These are phyloP conservation scores for Meteorus sp. DNA, from an alignment of 1,140 invertebrate genomes.

Conservation along the genomic window DNA sequence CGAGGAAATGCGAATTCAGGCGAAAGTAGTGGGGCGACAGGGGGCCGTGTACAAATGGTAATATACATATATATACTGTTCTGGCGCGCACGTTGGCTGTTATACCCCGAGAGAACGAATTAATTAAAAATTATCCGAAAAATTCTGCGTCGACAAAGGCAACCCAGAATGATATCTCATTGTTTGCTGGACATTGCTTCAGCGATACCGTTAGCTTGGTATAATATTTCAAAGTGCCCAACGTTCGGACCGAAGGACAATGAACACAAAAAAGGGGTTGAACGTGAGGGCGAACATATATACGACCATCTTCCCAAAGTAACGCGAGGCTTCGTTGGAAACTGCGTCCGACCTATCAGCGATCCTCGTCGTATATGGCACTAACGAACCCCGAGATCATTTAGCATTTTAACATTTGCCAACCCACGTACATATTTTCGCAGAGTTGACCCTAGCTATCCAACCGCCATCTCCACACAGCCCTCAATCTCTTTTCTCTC, in stretches of 20 bases:
- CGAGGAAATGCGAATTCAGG: background rate
- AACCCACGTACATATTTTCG: slow-evolving; percentile 29
- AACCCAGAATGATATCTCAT: slow-evolving; percentile 34
- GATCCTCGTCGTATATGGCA: slow-evolving; percentile 25
- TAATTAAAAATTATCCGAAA: slow-evolving; percentile 41
- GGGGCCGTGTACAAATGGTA: background rate
- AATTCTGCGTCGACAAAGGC: slow-evolving; percentile 34
- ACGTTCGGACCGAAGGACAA: slow-evolving; percentile 23
- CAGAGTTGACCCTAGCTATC: too few relatives aligned
- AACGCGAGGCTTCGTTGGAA: slow-evolving; percentile 36
- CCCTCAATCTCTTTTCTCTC: background rate
- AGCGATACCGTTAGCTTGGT: slow-evolving; percentile 38
- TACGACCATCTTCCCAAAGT: slow-evolving; percentile 51
- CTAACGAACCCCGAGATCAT: slow-evolving; percentile 35
- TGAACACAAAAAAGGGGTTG: slow-evolving; percentile 22
- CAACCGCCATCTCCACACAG: background rate
- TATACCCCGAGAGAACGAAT: slow-evolving; percentile 24
- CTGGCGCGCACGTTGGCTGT: too few relatives aligned
- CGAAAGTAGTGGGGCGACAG: background rate
- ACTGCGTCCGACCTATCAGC: slow-evolving; percentile 40
- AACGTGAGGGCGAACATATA: slow-evolving; percentile 23
- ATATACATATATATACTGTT: too few relatives aligned
- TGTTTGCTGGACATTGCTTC: slow-evolving; percentile 36
- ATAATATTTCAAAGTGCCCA: slow-evolving; percentile 52
- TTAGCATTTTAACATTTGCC: slow-evolving; percentile 36